Conservation (phyloP, 2,113 vertebrate genomes). For the Rhynchomys soricoides region DNA sequence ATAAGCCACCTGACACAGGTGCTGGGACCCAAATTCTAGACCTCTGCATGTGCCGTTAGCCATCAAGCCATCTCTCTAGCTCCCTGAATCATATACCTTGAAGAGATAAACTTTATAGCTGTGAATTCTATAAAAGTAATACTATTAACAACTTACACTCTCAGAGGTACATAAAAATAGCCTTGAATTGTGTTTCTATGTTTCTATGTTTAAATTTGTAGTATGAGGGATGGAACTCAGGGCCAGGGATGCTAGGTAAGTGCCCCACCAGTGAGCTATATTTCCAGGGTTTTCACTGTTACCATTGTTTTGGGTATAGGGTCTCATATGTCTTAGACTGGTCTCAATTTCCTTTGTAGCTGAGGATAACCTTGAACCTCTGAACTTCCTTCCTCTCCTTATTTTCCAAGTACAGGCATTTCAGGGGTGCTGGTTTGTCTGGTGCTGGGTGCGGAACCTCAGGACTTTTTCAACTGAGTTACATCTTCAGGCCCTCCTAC, state of each 20-base stretch:
- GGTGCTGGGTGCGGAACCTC: neutral
- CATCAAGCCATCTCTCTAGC: neutral
- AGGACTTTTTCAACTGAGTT: neutral
- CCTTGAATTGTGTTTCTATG: neutral
- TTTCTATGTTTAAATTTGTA: neutral
- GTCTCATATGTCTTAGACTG: neutral
- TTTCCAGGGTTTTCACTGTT: neutral
- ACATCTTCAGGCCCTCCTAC: neutral
- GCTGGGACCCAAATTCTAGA: neutral
- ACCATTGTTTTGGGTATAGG: neutral
- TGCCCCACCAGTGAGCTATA: neutral
- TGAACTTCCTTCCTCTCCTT: neutral
- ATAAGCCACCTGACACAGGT: neutral
- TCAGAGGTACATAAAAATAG: neutral
- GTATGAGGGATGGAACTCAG: neutral
- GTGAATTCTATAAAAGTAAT: neutral
- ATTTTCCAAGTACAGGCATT: neutral
- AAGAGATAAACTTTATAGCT: neutral
- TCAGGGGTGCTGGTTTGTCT: neutral
- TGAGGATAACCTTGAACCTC: neutral
- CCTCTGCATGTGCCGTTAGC: neutral
- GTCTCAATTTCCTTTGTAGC: neutral
- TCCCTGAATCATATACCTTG: neutral
- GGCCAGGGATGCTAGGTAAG: neutral
- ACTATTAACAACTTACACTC: neutral